Percentiles rank a stretch among this genome's conserved stretches.
phyloP scores from a whole-genome alignment of 2,113 vertebrate genomes.

The Chiloscyllium plagiosum region DNA sequence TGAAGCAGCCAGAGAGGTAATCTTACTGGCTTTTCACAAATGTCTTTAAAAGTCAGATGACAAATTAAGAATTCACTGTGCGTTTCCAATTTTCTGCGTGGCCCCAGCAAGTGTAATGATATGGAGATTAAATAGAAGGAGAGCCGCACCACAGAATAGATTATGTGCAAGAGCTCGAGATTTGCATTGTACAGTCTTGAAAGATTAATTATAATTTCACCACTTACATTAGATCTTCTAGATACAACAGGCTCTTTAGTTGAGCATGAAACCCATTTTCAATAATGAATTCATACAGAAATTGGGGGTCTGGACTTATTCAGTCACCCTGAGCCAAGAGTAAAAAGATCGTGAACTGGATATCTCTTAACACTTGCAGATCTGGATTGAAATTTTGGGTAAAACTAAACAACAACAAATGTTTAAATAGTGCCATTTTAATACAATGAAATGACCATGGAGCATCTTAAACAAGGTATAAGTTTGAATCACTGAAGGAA shows the following conservation, averaged over 20 bases:
- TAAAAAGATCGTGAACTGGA: background rate
- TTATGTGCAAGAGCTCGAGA: background rate
- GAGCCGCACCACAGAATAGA: background rate
- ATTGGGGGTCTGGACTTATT: background rate
- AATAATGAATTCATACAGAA: constrained; percentile 2
- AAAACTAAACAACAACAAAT: background rate
- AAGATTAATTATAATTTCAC: constrained; percentile 30
- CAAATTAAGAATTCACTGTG: constrained; percentile 16
- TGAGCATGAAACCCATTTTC: constrained; percentile 21
- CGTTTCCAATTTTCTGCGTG: constrained; percentile 32
- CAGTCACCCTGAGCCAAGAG: background rate
- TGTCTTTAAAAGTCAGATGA: constrained; percentile 12
- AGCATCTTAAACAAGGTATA: too few relatives aligned
- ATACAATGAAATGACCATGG: background rate
- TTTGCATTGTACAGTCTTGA: background rate
- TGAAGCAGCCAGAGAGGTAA: background rate
- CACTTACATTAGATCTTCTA: background rate
- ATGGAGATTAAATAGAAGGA: constrained; percentile 32
- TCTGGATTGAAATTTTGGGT: background rate
- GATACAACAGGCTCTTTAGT: background rate
- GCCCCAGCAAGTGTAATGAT: constrained; percentile 30
- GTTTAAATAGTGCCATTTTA: background rate
- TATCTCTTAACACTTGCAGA: background rate
- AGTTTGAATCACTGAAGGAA: too few relatives aligned
- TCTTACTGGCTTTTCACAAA: constrained; percentile 19